phyloP scores from a whole-genome alignment of 2,888 invertebrate species.

The Drosophila paucipuncta region DNA sequence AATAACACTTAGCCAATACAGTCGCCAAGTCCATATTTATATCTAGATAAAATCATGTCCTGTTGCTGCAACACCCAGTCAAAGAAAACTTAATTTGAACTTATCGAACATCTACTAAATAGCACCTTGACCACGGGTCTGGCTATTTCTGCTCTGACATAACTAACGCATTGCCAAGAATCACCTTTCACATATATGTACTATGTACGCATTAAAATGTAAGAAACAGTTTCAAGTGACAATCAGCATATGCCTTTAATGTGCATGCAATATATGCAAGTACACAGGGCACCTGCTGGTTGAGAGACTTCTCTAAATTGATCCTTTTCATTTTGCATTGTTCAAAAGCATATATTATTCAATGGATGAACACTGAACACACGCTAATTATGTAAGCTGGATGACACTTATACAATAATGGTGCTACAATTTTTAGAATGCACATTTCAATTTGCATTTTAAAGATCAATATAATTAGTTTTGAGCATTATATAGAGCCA shows the following conservation, averaged over 20 bases:
- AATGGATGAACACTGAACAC: constrained; percentile 44
- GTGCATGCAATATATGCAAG: neutral
- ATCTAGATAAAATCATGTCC: constrained; percentile 43
- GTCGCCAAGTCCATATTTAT: constrained; percentile 30
- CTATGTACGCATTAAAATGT: neutral
- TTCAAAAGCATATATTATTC: constrained; percentile 43
- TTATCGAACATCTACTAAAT: constrained; percentile 68
- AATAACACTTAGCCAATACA: constrained; percentile 37
- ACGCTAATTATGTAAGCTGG: constrained; percentile 53
- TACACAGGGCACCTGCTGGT: neutral
- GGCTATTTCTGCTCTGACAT: constrained; percentile 39
- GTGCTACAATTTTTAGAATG: neutral
- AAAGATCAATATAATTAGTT: neutral
- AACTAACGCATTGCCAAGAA: neutral
- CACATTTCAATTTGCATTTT: neutral
- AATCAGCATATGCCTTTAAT: neutral
- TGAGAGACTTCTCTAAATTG: too few relatives aligned
- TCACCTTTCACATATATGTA: neutral
- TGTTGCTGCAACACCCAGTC: constrained; percentile 20
- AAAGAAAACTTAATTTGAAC: constrained; percentile 27
- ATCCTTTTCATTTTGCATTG: constrained; percentile 44
- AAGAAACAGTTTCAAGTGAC: neutral
- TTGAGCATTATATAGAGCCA: neutral
- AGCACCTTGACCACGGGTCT: constrained; percentile 56
- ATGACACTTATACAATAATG: constrained; percentile 32